Evolutionary conservation across 2,113 vertebrate species (phyloP), one percentile per base, ranked within the genome.

Genomic region (Mirza zaza): DNA sequence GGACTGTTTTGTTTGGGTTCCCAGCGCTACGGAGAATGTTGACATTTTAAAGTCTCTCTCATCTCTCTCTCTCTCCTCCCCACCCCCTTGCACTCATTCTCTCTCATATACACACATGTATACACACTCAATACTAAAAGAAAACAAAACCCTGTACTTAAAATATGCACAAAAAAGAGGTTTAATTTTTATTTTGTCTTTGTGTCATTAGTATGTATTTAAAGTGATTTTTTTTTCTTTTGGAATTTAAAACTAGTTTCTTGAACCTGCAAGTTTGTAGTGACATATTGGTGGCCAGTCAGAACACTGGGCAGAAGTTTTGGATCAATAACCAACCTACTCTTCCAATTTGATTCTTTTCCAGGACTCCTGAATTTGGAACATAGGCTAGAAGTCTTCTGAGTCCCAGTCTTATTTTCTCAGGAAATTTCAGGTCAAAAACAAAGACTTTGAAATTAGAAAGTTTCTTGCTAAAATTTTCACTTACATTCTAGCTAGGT

Each of bases 1-100:
- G 87, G 91, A 70, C 82, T 87, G 52, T 50, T 94, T 50, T 97
- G 91, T 95, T 93, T 96, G 88, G n/a, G 89, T 96, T 92, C 88
- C 94, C 87, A 93, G 87, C 85, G 89, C 96, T 68, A 95, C 86
- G 0, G 2, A 83, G 76, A 95, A 94, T 93, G 82, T 94, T 97
- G 90, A 87, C 71, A 71, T 92, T 92, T 95, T 42, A 61, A 87
- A 82, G 34, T 92, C 52, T n/a, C 52, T 70, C 50, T 88, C 36
- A 67, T 32, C n/a, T 80, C 13, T 48, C 2, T 48, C 4, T 79
- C 10, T 2, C 29, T 32, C 18, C 18, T 18, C 17, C 52, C 17
- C 52, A 55, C 17, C 55, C 20, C 55, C 55, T 57, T 57, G 55
- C 20, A 21, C 55, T 57, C 21, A 23, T 45, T 34, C 4, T 42